Evolutionary conservation across 1,140 invertebrate genomes (phyloP).

Genomic region (Drosophila mayri): DNA sequence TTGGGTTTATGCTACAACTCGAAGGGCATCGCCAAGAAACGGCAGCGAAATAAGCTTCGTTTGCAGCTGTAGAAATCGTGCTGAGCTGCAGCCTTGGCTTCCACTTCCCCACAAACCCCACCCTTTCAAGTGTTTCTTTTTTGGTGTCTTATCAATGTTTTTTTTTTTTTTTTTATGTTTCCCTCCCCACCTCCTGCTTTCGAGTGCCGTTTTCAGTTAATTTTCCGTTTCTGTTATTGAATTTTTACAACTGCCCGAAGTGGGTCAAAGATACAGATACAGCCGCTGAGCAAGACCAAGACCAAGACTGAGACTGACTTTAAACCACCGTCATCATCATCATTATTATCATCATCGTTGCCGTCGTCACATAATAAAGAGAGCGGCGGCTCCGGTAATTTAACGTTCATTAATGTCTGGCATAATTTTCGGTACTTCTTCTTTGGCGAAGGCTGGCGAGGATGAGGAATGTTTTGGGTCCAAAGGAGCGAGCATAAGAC

Average conservation of each 20-base stretch:
- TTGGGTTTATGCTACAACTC: slow-evolving; percentile 42
- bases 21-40: slow-evolving; percentile 61
- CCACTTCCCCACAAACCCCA: slow-evolving; percentile 5
- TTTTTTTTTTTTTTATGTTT: too few species aligned
- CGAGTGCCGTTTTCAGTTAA: slow-evolving; percentile 79
- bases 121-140: slow-evolving; percentile 25
- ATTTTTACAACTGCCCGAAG: slow-evolving; percentile 74
- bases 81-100: slow-evolving; percentile 65
- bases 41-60: slow-evolving; percentile 48
- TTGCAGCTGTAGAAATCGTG: slow-evolving; percentile 75
- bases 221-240: slow-evolving; percentile 80
- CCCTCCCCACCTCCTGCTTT: slow-evolving; percentile 16
- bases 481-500: slow-evolving; percentile 26
- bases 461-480: slow-evolving; percentile 34
- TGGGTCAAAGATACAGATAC: slow-evolving; percentile 65
- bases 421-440: slow-evolving; percentile 63
- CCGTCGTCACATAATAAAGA: slow-evolving; percentile 59
- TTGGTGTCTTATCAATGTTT: slow-evolving; percentile 73
- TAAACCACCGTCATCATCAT: slow-evolving; percentile 10
- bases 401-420: slow-evolving; percentile 62
- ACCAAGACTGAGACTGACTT: slow-evolving; percentile 10
- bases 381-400: slow-evolving; percentile 53
- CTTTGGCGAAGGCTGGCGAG: slow-evolving; percentile 25
- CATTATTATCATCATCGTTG: slow-evolving; percentile 4
- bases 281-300: slow-evolving; percentile 7